Percentiles rank a stretch among this genome's conserved stretches.
phyloP scores from a whole-genome alignment of 2,888 invertebrate species.

The Torymus texanus region DNA sequence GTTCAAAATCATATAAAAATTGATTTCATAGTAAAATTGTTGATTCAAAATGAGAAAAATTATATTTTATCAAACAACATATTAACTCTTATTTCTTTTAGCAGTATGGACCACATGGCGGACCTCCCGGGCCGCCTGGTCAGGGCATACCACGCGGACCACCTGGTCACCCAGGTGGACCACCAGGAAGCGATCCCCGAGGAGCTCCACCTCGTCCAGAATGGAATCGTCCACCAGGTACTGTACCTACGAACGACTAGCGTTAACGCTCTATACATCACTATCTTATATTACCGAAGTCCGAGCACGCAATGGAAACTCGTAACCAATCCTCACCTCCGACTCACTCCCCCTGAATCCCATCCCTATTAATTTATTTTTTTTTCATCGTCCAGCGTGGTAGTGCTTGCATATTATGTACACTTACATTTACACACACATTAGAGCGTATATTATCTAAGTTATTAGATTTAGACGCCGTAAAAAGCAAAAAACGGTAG shows the following conservation, averaged over 20 bases:
- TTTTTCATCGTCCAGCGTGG: constrained; percentile 30
- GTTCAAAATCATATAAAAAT: too few species aligned
- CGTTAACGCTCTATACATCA: constrained; percentile 20
- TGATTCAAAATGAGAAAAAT: too few species aligned
- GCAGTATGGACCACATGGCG: constrained; percentile 75
- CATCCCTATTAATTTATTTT: constrained; percentile 47
- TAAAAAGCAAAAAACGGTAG: constrained; percentile 19
- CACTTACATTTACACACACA: neutral
- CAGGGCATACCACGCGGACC: constrained; percentile 76
- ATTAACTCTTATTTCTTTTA: constrained; percentile 55
- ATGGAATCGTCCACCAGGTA: constrained; percentile 84
- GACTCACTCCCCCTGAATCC: neutral
- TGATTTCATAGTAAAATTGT: too few species aligned
- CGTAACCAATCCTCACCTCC: constrained; percentile 7
- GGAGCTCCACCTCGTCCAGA: constrained; percentile 80
- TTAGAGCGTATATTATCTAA: neutral
- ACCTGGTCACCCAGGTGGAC: constrained; percentile 78
- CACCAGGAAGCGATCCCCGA: constrained; percentile 80
- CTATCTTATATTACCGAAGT: constrained; percentile 29
- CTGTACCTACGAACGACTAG: neutral
- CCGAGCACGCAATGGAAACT: constrained; percentile 51
- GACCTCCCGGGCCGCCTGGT: constrained; percentile 78
- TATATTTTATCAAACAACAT: too few species aligned
- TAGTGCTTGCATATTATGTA: constrained; percentile 46
- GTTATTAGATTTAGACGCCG: constrained; percentile 20